A percentile compares a stretch with the other conserved stretches of the same genome.
Conservation (phyloP, 2,797 vertebrate genomes). For the Gallinago nigripennis region DNA sequence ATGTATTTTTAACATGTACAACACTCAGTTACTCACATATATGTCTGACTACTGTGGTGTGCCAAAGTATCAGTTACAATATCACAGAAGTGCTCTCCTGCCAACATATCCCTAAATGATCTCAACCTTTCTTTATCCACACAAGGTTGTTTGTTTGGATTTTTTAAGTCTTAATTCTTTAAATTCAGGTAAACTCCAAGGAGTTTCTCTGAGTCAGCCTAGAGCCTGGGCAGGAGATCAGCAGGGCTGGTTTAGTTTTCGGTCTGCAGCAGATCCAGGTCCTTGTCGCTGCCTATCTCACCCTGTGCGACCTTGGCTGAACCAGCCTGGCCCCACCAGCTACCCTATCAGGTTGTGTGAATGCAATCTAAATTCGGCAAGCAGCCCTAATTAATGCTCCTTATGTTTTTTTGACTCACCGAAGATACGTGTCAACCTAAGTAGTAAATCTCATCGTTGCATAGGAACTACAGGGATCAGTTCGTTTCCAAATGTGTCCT, state of each 20-base stretch:
- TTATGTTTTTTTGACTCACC: constrained; percentile 39
- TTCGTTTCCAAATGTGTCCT: constrained; percentile 57
- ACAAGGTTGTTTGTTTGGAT: not conserved
- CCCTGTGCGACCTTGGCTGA: not conserved
- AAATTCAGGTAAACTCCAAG: not conserved
- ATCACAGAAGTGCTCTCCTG: not conserved
- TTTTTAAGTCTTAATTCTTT: not conserved
- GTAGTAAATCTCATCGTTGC: constrained; percentile 49
- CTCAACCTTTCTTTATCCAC: not conserved
- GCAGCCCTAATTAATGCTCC: constrained; percentile 25
- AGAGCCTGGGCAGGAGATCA: not conserved
- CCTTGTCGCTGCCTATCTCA: not conserved
- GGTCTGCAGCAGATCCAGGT: not conserved
- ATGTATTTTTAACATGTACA: not conserved
- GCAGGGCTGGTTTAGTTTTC: constrained; percentile 8
- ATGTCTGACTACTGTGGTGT: not conserved
- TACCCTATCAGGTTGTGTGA: constrained; percentile 7
- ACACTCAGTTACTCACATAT: not conserved
- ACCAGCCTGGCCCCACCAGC: not conserved
- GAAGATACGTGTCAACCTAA: not conserved
- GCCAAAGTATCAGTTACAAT: not conserved
- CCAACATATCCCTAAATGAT: not conserved
- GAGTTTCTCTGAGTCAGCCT: not conserved
- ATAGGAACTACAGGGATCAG: constrained; percentile 48
- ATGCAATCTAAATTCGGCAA: constrained; percentile 52